phyloP scores from a whole-genome alignment of 2,113 vertebrate genomes.

The Pantherophis guttatus region DNA sequence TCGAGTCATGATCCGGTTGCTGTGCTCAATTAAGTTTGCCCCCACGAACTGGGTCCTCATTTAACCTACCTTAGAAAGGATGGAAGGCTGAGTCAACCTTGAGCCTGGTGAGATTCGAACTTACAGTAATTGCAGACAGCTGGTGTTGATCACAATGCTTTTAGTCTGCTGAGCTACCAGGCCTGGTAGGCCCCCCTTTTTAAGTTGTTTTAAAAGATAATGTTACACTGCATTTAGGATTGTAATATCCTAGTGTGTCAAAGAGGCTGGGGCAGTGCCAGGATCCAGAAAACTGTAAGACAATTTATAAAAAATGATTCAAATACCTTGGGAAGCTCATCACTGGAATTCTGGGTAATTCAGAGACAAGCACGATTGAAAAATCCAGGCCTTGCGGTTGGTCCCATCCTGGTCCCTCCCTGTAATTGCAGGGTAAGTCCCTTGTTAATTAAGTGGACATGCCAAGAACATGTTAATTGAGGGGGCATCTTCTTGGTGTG shows the following conservation, averaged over 20 bases:
- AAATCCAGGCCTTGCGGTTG: no score
- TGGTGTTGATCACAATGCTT: no score
- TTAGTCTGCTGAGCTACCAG: no score
- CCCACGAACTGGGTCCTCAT: no score
- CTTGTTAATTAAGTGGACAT: neutral
- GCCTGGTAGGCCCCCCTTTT: no score
- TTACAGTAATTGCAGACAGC: no score
- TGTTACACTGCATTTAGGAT: neutral
- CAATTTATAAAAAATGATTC: neutral
- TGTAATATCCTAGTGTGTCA: neutral
- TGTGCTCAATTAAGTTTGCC: no score
- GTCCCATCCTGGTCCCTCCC: neutral
- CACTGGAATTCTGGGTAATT: neutral
- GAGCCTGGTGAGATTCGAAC: no score
- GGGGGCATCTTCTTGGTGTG: neutral
- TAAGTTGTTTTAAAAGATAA: neutral
- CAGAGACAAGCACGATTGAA: neutral
- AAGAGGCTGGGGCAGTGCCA: neutral
- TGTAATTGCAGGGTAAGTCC: neutral
- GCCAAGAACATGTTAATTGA: neutral
- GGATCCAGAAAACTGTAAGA: neutral
- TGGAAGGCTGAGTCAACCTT: no score
- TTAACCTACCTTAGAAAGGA: no score
- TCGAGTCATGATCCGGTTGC: no score
- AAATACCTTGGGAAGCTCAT: neutral